Evolutionary conservation across 2,113 vertebrate species (phyloP), one percentile per base, ranked within the genome.

Genomic region (Falcunculus frontatus): DNA sequence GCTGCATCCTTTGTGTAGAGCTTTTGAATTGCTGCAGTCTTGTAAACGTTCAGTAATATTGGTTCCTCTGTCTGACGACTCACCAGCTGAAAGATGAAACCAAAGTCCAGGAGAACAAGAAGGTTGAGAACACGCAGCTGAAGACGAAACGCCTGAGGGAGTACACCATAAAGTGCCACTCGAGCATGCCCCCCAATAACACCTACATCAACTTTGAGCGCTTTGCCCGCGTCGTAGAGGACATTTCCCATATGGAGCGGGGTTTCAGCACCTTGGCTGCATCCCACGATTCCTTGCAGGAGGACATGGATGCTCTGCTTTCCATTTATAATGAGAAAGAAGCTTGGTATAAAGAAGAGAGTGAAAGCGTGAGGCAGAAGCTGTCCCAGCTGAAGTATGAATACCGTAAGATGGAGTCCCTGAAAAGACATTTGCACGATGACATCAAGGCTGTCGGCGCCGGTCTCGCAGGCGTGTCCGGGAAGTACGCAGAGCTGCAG

Each of bases 271-370:
- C 96, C 60, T 95, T 99, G 85, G 93, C 97, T 3, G 97, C 76
- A 7, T 94, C 97, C 62, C 98, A 97, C 1, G 95, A 97, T n/a
- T 96, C 97, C 69, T 62, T 99, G 63, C 98, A 98, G 93, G 98
- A 97, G 1, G 99, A 99, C 30, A 93, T 99, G 33, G 98, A 99
- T 33, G 97, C 98, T 23, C 96, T 99, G 94, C 94, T 99, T 55
- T 98, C 98, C 81, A 98, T 99, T 95, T 99, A 98, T 90, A 98
- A 97, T 1, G 98, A 99, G 89, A 99, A 99, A 77, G 99, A 99
- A 92, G 96, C 98, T 52, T 98, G 98, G 99, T 99, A 99, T 97
- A 98, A 98, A 92, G 98, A 98, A 52, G 98, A 99, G 92, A 98
- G 93, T 0, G 98, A 99, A 76, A 97, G 95, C 0, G 91, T 98